phyloP scores from a whole-genome alignment of 2,797 vertebrate species.

The Cynopterus sphinx region DNA sequence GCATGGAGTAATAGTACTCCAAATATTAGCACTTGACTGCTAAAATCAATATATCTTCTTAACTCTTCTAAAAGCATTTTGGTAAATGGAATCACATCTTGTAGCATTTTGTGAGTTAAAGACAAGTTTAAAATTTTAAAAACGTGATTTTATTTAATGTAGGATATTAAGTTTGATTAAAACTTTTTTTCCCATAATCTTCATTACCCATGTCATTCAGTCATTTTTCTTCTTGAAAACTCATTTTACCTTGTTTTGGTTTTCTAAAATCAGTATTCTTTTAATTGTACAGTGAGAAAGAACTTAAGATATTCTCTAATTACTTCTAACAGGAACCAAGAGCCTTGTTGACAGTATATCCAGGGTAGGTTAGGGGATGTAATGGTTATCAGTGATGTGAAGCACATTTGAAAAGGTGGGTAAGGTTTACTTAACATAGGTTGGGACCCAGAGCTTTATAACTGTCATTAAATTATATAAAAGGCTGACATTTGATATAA shows the following conservation, averaged over 20 bases:
- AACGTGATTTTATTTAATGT: slow-evolving; percentile 22
- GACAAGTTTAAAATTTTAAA: background rate
- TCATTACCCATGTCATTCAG: background rate
- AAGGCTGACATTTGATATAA: background rate
- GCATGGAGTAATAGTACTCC: background rate
- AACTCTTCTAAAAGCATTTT: background rate
- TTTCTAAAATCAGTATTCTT: background rate
- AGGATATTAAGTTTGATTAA: background rate
- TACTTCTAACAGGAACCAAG: background rate
- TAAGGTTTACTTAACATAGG: background rate
- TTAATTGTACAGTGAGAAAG: background rate
- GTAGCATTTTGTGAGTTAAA: background rate
- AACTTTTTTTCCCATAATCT: background rate
- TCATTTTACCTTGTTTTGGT: background rate
- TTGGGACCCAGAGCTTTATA: background rate
- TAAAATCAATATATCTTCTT: background rate
- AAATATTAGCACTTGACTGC: background rate
- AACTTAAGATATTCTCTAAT: background rate
- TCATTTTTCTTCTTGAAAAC: background rate
- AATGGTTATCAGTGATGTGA: background rate
- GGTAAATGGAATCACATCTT: background rate
- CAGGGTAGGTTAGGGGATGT: background rate
- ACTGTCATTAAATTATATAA: background rate
- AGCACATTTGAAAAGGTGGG: background rate
- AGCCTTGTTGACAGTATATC: background rate